Evolutionary conservation across 1,140 invertebrate species (phyloP).

Genomic region (Pollicipes pollicipes): DNA sequence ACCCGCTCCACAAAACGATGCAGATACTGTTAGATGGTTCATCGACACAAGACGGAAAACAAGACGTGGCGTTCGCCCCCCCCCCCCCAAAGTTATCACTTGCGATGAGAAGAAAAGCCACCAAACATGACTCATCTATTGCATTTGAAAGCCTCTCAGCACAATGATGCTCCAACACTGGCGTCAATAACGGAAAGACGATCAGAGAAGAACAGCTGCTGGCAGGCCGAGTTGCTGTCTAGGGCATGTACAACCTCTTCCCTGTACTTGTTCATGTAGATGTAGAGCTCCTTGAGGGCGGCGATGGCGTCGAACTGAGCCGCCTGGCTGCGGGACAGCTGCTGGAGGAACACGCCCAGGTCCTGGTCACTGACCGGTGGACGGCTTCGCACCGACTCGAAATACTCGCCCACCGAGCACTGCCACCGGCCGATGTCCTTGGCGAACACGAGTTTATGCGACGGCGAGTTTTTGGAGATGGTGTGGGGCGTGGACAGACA

Average conservation of each 20-base stretch:
- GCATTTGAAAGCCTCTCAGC: neutral
- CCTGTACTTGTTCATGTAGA: constrained; percentile 84
- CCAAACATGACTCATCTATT: no score
- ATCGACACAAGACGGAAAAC: no score
- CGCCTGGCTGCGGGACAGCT: constrained; percentile 63
- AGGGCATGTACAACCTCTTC: constrained; percentile 49
- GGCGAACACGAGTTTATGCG: constrained; percentile 82
- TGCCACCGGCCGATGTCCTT: constrained; percentile 76
- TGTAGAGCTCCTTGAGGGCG: constrained; percentile 81
- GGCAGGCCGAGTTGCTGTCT: neutral
- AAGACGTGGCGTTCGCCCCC: no score
- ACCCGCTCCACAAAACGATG: no score
- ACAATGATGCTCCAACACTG: constrained; percentile 11
- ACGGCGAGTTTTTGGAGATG: constrained; percentile 82
- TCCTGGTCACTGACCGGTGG: constrained; percentile 82
- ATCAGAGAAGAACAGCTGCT: constrained; percentile 16
- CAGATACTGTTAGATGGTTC: no score
- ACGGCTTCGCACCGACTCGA: constrained; percentile 59
- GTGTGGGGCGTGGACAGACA: constrained; percentile 78
- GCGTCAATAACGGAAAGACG: constrained; percentile 19
- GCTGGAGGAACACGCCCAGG: constrained; percentile 77
- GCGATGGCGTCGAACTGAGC: constrained; percentile 78
- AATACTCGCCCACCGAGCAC: constrained; percentile 54
- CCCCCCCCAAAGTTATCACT: no score
- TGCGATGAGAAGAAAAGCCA: no score